Evolutionary conservation across 2,888 invertebrate species (phyloP).

Genomic region (Scrobipalpa costella): DNA sequence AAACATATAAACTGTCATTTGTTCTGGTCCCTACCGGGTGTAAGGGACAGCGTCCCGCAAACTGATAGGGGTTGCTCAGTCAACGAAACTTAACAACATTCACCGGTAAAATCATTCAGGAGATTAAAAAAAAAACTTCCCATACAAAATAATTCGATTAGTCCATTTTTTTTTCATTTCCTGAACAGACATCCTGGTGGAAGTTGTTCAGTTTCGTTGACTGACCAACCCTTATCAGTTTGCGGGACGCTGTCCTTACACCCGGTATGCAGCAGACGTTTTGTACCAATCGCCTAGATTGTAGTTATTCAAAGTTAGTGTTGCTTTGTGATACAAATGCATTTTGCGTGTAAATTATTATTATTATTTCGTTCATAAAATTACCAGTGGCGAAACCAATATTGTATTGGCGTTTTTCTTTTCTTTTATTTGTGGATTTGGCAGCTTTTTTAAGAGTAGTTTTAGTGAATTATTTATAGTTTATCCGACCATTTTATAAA

Average conservation of each 20-base stretch:
- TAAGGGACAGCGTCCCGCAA: no score
- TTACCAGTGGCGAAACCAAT: conserved; percentile 34
- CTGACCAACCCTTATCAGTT: no score
- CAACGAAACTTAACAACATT: no score
- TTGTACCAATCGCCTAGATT: conserved; percentile 8
- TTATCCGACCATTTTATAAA: conserved; percentile 22
- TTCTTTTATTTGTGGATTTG: conserved; percentile 10
- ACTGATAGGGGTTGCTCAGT: no score
- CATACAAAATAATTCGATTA: no score
- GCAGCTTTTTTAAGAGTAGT: conserved; percentile 27
- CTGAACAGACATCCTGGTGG: no score
- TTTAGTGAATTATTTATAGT: conserved; percentile 14
- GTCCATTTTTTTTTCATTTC: no score
- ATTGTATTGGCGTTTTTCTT: conserved; percentile 25
- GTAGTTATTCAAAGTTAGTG: conserved; percentile 33
- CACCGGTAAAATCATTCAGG: no score
- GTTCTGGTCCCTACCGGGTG: no score
- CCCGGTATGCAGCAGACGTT: neutral
- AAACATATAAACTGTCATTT: neutral
- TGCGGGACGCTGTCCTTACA: no score
- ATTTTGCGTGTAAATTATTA: conserved; percentile 26
- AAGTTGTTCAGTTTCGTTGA: no score
- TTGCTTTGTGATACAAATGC: conserved; percentile 42
- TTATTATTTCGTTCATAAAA: conserved; percentile 16
- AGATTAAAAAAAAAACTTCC: no score